Percentiles rank a stretch among this genome's conserved stretches.
phyloP scores from a whole-genome alignment of 2,888 invertebrate genomes.

The Macrosiphum euphorbiae region DNA sequence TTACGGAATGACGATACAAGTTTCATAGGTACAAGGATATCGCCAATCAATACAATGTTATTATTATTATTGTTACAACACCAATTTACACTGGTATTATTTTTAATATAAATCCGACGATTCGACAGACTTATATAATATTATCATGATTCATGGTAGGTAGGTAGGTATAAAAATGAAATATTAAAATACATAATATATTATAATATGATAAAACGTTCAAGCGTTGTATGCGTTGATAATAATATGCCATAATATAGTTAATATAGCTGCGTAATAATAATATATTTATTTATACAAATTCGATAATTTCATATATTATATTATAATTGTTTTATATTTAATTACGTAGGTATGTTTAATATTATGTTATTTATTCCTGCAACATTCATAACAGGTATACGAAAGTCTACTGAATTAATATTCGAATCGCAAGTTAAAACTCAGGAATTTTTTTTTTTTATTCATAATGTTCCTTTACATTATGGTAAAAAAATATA shows the following conservation, averaged over 20 bases:
- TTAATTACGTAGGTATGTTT: too few species aligned
- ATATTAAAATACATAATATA: not conserved
- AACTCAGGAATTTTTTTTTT: not conserved
- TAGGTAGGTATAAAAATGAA: not conserved
- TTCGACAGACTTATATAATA: not conserved
- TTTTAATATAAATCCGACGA: not conserved
- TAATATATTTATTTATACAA: too few species aligned
- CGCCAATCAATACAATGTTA: not conserved
- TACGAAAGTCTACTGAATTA: not conserved
- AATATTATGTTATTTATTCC: too few species aligned
- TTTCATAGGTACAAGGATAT: not conserved
- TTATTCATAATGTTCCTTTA: not conserved
- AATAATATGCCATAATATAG: too few species aligned
- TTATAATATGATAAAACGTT: not conserved
- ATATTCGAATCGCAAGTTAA: not conserved
- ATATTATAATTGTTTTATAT: too few species aligned
- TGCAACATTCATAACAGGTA: too few species aligned
- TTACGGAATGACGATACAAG: not conserved
- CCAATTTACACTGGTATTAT: not conserved
- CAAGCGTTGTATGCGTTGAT: too few species aligned
- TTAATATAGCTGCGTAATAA: too few species aligned
- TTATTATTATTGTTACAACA: not conserved
- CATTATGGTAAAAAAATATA: not conserved
- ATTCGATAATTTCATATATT: too few species aligned
- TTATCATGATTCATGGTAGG: too few species aligned